phyloP scores from a whole-genome alignment of 2,888 invertebrate species.

The Lasioglossum villosulum region DNA sequence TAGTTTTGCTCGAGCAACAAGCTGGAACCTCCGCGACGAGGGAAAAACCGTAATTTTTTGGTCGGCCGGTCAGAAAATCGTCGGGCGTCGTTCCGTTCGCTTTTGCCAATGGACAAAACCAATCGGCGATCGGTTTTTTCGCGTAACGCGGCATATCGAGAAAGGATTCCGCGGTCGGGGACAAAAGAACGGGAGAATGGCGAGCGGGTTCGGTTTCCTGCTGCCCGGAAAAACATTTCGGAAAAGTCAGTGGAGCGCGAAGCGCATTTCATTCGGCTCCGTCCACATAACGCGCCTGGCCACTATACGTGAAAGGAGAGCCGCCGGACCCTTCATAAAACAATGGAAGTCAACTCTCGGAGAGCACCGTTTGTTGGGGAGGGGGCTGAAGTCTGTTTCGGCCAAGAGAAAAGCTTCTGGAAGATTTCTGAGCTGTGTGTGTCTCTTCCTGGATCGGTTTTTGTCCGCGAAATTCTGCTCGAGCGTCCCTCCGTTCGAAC shows the following conservation, averaged over 20 bases:
- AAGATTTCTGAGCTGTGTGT: not conserved
- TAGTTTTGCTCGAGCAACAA: not conserved
- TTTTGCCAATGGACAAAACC: conserved; percentile 19
- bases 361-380: conserved; percentile 28
- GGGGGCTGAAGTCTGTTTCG: conserved; percentile 28
- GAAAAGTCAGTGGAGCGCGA: conserved; percentile 74
- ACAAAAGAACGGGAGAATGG: conserved; percentile 57
- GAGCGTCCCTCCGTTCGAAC: not conserved
- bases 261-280: conserved; percentile 52
- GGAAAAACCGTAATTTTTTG: not conserved
- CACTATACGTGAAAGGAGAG: conserved; percentile 38
- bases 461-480: not conserved
- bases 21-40: not conserved
- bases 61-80: not conserved
- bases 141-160: conserved; percentile 33
- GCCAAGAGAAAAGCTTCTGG: conserved; percentile 25
- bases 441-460: not conserved
- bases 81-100: not conserved
- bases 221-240: conserved; percentile 70
- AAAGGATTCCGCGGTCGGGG: conserved; percentile 59
- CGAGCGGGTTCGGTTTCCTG: conserved; percentile 50
- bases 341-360: conserved; percentile 51
- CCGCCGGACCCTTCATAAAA: conserved; percentile 52
- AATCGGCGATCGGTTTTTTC: not conserved
- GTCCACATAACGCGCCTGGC: not conserved